Evolutionary conservation across 2,113 vertebrate species (phyloP).

Genomic region (Festucalex cinctus): DNA sequence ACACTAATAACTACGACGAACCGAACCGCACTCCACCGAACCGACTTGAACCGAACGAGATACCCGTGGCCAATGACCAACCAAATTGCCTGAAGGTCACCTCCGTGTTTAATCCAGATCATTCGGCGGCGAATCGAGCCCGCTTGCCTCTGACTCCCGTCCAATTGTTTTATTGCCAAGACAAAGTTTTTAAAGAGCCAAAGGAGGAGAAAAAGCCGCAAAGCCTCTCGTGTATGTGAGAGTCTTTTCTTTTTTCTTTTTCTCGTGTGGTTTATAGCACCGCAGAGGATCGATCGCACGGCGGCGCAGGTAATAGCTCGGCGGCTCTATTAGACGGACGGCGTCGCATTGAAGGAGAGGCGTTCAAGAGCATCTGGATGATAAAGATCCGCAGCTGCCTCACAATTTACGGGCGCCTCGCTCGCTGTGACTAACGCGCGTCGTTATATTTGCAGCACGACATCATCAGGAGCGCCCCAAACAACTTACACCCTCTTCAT

Average conservation of each 20-base stretch:
- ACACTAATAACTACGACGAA: too few relatives aligned
- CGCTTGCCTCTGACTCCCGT: background rate
- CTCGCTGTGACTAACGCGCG: background rate
- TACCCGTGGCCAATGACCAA: too few relatives aligned
- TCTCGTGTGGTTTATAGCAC: constrained; percentile 1
- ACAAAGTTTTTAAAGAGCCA: background rate
- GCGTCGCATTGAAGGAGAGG: background rate
- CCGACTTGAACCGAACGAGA: background rate
- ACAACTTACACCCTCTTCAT: background rate
- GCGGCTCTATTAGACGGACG: constrained; percentile 1
- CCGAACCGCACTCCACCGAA: too few relatives aligned
- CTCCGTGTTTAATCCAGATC: background rate
- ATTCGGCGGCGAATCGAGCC: background rate
- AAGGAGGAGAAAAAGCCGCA: background rate
- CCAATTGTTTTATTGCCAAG: background rate
- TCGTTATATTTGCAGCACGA: background rate
- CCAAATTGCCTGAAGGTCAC: background rate
- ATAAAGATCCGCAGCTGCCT: background rate
- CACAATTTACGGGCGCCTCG: background rate
- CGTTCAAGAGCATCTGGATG: background rate
- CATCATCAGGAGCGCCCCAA: background rate
- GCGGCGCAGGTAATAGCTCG: constrained; percentile 4
- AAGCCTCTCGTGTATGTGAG: background rate
- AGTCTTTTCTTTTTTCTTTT: background rate
- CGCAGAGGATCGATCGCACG: constrained; percentile 1